Percentiles rank a stretch among this genome's conserved stretches.
Evolutionary conservation across 1,140 invertebrate species (phyloP).

Genomic region (Colletes gigas): DNA sequence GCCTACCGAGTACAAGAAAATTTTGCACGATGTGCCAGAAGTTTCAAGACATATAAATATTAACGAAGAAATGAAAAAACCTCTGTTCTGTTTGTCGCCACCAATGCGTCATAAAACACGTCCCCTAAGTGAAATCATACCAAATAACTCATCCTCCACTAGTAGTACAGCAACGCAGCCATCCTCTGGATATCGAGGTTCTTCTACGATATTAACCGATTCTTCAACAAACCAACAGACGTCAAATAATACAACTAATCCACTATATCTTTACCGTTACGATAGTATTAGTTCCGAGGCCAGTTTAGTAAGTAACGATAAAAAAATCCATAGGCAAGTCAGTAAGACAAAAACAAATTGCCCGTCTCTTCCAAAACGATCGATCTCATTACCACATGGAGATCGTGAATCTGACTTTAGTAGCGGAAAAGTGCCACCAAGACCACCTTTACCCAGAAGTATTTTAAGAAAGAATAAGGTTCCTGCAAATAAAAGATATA

Average conservation of each 20-base stretch:
- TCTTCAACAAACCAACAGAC: slow-evolving; percentile 85
- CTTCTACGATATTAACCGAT: slow-evolving; percentile 90
- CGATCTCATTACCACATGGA: slow-evolving; percentile 83
- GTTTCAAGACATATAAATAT: slow-evolving; percentile 84
- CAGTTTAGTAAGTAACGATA: slow-evolving; percentile 82
- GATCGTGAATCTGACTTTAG: slow-evolving; percentile 79
- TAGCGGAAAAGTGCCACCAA: slow-evolving; percentile 83
- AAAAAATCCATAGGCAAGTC: slow-evolving; percentile 73
- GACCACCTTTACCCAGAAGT: slow-evolving; percentile 87
- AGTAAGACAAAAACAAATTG: slow-evolving; percentile 75
- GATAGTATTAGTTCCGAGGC: slow-evolving; percentile 88
- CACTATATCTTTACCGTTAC: slow-evolving; percentile 90
- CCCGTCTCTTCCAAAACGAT: slow-evolving; percentile 84
- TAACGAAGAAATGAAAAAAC: slow-evolving; percentile 82
- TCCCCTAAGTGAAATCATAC: slow-evolving; percentile 78
- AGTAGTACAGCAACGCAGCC: slow-evolving; percentile 89
- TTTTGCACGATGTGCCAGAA: slow-evolving; percentile 89
- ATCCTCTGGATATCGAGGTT: slow-evolving; percentile 92
- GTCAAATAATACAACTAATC: slow-evolving; percentile 83
- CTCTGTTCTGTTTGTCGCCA: slow-evolving; percentile 85
- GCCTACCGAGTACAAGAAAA: slow-evolving; percentile 88
- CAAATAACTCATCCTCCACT: slow-evolving; percentile 85
- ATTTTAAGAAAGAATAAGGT: slow-evolving; percentile 86
- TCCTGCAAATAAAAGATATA: slow-evolving; percentile 86
- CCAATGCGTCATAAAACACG: slow-evolving; percentile 82